Evolutionary conservation across 1,140 invertebrate species (phyloP), one percentile per base, ranked within the genome.

Genomic region (Panagrolaimus sp.): DNA sequence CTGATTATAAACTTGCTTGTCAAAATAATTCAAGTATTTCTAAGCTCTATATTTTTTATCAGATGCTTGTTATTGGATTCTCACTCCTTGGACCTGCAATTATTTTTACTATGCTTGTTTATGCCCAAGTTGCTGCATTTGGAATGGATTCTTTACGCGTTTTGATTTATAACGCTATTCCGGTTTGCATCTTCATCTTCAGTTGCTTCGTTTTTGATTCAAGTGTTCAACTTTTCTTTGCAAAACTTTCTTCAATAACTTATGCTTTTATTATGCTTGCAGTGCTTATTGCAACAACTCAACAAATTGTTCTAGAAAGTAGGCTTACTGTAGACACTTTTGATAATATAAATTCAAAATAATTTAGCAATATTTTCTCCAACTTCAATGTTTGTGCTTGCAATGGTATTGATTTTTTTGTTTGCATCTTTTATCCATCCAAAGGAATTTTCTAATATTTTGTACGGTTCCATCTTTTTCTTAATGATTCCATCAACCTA

Each of bases 221-320:
- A 1, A 89, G 90, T 77, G 88, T 92, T 25, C 86, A 93, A 89
- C 87, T 98, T 77, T 83, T 93, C 13, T 88, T 94, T 57, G 96
- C 94, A 5, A 93, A 96, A 84, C 92, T 97, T 74, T 84, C 97
- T 74, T 96, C 93, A 23, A 94, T 94, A 27, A 87, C 89, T 5
- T 98, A 98, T 84, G 93, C 94, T 7, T 87, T 98, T 82, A 90
- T 98, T 70, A 98, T 98, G 95, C 95, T 98, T 90, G 93, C 96
- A 76, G 95, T 98, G 5, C 91, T 98, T 67, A 94, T 98, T n/a
- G 94, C 94, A 88, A 97, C 95, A 0, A 91, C 92, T 0, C 87
- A 96, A n/a, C 93, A 96, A 83, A 87, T 96, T 86, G 92, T 93
- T 31, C 88, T 93, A 53, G 92, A 83, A 67, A 79, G 31, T 38